phyloP scores from a whole-genome alignment of 1,140 invertebrate species.

The Drosophila ohnishii region DNA sequence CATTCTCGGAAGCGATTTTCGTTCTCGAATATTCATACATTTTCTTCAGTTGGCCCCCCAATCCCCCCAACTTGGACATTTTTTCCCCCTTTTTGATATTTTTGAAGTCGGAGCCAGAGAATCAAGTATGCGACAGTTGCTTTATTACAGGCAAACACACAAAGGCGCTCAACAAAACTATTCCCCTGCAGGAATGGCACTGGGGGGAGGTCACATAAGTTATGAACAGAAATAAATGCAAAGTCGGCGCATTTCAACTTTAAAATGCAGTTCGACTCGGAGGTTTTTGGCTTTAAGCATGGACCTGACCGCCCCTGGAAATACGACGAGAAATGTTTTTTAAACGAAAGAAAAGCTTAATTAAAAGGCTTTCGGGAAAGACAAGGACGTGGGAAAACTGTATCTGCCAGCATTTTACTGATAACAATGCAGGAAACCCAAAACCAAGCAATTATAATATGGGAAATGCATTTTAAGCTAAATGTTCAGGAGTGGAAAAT shows the following conservation, averaged over 20 bases:
- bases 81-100: slow-evolving; percentile 27
- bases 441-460: not conserved
- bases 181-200: slow-evolving; percentile 2
- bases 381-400: not conserved
- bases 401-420: not conserved
- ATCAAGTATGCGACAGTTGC: slow-evolving; percentile 59
- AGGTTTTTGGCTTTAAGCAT: not conserved
- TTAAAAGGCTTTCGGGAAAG: not conserved
- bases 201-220: slow-evolving; percentile 5
- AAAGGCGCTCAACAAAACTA: slow-evolving; percentile 25
- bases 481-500: not conserved
- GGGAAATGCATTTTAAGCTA: not conserved
- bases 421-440: not conserved
- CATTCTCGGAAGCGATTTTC: slow-evolving; percentile 44
- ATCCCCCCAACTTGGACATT: slow-evolving; percentile 5
- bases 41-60: slow-evolving; percentile 25
- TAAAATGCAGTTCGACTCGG: slow-evolving; percentile 19
- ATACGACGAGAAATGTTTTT: not conserved
- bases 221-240: slow-evolving; percentile 39
- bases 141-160: slow-evolving; percentile 31
- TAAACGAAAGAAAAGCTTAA: slow-evolving; percentile 3
- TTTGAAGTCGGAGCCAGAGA: slow-evolving; percentile 35
- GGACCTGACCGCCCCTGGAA: not conserved
- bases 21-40: slow-evolving; percentile 76
- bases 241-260: slow-evolving; percentile 33